Evolutionary conservation across 2,797 vertebrate genomes (phyloP).

Genomic region (Halcyon badia): DNA sequence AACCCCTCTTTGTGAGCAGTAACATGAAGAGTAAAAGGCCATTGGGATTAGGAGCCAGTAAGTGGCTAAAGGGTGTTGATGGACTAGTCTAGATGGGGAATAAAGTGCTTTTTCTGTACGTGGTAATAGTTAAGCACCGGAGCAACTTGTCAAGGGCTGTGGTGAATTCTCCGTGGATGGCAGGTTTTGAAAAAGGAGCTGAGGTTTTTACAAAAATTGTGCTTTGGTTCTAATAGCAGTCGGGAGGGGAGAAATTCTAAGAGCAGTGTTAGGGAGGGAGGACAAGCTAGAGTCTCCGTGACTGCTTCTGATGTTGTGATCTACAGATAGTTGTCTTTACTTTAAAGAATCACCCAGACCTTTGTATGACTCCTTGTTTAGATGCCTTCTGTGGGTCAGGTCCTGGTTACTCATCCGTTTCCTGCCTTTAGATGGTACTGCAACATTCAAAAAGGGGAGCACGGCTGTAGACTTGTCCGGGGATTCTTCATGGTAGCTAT

Average conservation of each 20-base stretch:
- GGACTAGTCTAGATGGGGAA: not conserved
- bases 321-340: not conserved
- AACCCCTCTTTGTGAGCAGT: not conserved
- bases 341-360: not conserved
- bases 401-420: not conserved
- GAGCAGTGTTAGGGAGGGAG: not conserved
- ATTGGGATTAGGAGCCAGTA: not conserved
- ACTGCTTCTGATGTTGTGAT: not conserved
- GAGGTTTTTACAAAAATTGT: not conserved
- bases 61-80: not conserved
- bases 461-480: not conserved
- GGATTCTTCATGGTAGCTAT: not conserved
- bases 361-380: not conserved
- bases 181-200: not conserved
- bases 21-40: not conserved
- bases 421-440: not conserved
- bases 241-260: not conserved
- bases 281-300: not conserved
- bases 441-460: not conserved
- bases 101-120: not conserved
- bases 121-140: not conserved
- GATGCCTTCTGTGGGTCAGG: not conserved
- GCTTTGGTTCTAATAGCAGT: not conserved
- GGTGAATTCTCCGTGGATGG: not conserved
- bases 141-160: not conserved